Conservation (phyloP, 1,140 invertebrate genomes). For the Vollenhovia emeryi region DNA sequence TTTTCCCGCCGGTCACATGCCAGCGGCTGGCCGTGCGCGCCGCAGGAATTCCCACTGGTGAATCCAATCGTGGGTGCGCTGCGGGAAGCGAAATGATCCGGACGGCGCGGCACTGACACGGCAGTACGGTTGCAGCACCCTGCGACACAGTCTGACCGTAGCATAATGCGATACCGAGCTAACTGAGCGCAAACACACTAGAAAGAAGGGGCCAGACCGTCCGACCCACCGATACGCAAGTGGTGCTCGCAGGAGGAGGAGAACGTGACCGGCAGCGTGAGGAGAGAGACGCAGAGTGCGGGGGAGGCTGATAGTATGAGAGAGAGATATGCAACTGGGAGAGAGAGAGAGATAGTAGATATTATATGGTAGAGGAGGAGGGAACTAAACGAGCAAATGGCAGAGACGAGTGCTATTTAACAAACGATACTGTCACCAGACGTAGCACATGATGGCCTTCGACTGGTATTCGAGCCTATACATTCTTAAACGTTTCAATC, state of each 20-base stretch:
- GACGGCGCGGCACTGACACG: slow-evolving; percentile 23
- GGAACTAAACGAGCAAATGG: background rate
- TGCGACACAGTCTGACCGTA: slow-evolving; percentile 62
- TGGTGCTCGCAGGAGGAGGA: slow-evolving; percentile 50
- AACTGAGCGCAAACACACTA: slow-evolving; percentile 64
- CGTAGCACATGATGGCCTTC: slow-evolving; percentile 1
- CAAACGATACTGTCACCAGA: slow-evolving; percentile 54
- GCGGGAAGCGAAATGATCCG: background rate
- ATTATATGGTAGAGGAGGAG: background rate
- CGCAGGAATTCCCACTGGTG: slow-evolving; percentile 19
- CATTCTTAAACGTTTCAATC: background rate
- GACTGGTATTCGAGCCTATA: background rate
- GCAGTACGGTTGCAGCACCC: slow-evolving; percentile 28
- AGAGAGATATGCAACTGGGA: too few relatives aligned
- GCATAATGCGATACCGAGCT: slow-evolving; percentile 75
- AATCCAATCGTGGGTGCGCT: slow-evolving; percentile 39
- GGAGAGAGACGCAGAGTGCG: slow-evolving; percentile 22
- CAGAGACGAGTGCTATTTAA: slow-evolving; percentile 50
- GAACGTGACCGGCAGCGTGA: slow-evolving; percentile 39
- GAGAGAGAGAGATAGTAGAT: background rate
- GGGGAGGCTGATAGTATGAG: background rate
- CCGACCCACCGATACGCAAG: slow-evolving; percentile 55
- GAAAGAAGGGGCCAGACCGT: slow-evolving; percentile 53
- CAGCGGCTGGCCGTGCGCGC: background rate
- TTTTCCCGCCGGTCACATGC: slow-evolving; percentile 68